Evolutionary conservation across 2,888 invertebrate genomes (phyloP), one percentile per base, ranked within the genome.

Genomic region (Tetropium fuscum): DNA sequence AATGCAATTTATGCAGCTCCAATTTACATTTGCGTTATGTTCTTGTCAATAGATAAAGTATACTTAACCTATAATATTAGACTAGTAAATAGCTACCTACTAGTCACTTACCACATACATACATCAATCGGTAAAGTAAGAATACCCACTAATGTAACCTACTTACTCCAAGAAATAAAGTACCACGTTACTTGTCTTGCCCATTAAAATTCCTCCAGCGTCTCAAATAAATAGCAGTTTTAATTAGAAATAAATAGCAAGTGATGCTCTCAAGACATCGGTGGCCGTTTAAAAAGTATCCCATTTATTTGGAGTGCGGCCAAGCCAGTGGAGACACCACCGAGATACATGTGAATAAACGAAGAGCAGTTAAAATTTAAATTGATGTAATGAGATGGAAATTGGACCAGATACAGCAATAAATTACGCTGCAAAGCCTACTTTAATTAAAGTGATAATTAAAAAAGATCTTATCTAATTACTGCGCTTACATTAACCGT

Each of bases 361-460:
- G 66, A 58, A 58, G 64, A 69, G 72, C 73, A 72, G 73, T 77
- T 75, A 73, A 76, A 78, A 77, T 76, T 76, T 73, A 77, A 77
- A 78, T 78, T 77, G 76, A 78, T 76, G 79, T 79, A 78, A 79
- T 78, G 79, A 79, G 79, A 79, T 78, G 79, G 78, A 79, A 79
- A 79, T 79, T 79, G 78, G 77, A 78, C 76, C 76, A 77, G 76
- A 74, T 74, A 74, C 68, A 69, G 73, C 77, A 75, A 74, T 77
- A 79, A 77, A 78, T 79, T 76, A 78, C 76, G 71, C 75, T 76
- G 77, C 74, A 78, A 76, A 79, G 78, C 78, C 78, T 76, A 78
- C 77, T 79, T 79, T 79, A 79, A 79, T 79, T 79, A 79, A 79
- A 77, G 77, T 73, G 78, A 79, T 78, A 79, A 79, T 78, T 78